Conservation (phyloP, 2,888 invertebrate genomes). For the Petrolisthes manimaculis region DNA sequence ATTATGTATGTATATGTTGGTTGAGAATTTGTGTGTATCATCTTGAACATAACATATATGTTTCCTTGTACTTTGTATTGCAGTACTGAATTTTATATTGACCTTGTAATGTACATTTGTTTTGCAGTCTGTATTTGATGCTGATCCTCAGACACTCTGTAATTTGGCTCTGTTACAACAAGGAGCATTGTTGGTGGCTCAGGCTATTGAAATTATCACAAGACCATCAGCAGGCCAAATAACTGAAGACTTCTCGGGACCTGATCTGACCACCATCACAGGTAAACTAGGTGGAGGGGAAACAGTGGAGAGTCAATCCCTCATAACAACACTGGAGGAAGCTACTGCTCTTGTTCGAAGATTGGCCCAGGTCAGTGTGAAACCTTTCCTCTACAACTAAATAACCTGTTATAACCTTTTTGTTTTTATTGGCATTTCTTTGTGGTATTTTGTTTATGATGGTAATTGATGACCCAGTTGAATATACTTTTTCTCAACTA, state of each 20-base stretch:
- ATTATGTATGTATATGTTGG: neutral
- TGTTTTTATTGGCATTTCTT: no score
- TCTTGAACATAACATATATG: no score
- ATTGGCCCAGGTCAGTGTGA: slow-evolving; percentile 46
- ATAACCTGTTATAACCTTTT: no score
- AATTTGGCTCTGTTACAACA: slow-evolving; percentile 84
- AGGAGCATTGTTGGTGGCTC: slow-evolving; percentile 82
- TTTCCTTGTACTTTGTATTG: neutral
- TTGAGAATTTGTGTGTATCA: no score
- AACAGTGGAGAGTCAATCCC: slow-evolving; percentile 40
- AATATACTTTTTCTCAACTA: no score
- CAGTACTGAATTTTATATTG: neutral
- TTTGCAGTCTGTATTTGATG: slow-evolving; percentile 82
- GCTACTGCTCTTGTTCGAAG: slow-evolving; percentile 49
- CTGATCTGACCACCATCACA: slow-evolving; percentile 43
- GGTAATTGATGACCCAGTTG: no score
- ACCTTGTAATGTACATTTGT: neutral
- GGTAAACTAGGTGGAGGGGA: slow-evolving; percentile 50
- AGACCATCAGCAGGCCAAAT: slow-evolving; percentile 65
- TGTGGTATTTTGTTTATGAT: no score
- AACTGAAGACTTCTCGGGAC: slow-evolving; percentile 47
- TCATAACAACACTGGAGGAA: slow-evolving; percentile 51
- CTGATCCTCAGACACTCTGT: slow-evolving; percentile 82
- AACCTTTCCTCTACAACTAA: no score
- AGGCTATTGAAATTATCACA: slow-evolving; percentile 76